Percentiles rank a stretch among this genome's conserved stretches.
Conservation (phyloP, 2,888 invertebrate genomes). For the Eupsilia transversa region DNA sequence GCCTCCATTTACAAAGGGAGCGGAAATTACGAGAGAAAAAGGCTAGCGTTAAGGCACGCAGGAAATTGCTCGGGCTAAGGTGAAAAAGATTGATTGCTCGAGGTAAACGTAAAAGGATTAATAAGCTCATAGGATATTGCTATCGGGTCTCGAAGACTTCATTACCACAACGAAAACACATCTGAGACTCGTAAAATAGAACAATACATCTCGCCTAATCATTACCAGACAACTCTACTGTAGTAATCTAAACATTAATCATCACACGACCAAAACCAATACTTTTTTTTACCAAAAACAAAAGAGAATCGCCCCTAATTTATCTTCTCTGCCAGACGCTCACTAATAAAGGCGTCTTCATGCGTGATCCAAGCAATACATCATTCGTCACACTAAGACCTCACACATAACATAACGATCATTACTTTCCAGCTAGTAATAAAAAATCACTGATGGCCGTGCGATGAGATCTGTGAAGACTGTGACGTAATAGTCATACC, state of each 20-base stretch:
- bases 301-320: neutral
- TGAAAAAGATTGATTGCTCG: constrained; percentile 19
- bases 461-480: constrained; percentile 20
- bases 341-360: constrained; percentile 22
- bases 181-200: neutral
- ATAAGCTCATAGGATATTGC: constrained; percentile 3
- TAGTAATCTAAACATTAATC: constrained; percentile 8
- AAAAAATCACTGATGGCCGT: constrained; percentile 20
- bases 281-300: neutral
- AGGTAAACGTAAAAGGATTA: constrained; percentile 18
- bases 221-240: neutral
- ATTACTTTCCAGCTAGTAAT: constrained; percentile 33
- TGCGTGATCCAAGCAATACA: constrained; percentile 21
- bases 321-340: constrained; percentile 1
- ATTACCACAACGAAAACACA: neutral
- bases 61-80: constrained; percentile 34
- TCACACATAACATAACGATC: constrained; percentile 25
- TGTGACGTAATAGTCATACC: constrained; percentile 38
- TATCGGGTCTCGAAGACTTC: neutral
- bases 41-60: constrained; percentile 15
- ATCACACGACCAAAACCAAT: neutral
- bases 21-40: constrained; percentile 45
- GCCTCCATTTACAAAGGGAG: constrained; percentile 34
- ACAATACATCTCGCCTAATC: neutral
- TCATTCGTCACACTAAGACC: constrained; percentile 38